Evolutionary conservation across 2,113 vertebrate genomes (phyloP).

Genomic region (Actenoides hombroni): DNA sequence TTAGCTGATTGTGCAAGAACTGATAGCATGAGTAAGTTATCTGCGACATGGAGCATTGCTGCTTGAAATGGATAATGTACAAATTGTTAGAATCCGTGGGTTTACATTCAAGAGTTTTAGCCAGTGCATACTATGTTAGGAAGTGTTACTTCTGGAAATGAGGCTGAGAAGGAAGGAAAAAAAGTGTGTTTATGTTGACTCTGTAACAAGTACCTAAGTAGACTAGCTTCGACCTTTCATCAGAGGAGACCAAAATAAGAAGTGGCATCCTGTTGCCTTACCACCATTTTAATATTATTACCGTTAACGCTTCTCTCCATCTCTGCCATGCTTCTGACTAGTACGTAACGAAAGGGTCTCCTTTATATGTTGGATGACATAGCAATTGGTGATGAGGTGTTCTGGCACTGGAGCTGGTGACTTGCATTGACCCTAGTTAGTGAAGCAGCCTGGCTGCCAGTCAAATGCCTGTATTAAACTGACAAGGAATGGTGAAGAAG

Average conservation of each 20-base stretch:
- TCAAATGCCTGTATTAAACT: background rate
- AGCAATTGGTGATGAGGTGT: background rate
- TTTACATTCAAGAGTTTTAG: background rate
- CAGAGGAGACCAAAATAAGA: background rate
- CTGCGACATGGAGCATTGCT: background rate
- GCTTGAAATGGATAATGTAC: background rate
- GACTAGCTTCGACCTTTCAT: background rate
- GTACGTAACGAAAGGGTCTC: background rate
- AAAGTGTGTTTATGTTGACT: background rate
- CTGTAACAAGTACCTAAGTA: background rate
- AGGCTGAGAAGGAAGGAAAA: background rate
- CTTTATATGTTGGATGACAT: background rate
- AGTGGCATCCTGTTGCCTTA: background rate
- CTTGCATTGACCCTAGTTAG: background rate
- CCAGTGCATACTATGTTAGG: background rate
- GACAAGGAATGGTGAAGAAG: background rate
- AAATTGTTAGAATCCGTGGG: background rate
- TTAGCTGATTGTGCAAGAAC: background rate
- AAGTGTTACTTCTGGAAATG: background rate
- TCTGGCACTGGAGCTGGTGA: background rate
- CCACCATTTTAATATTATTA: background rate
- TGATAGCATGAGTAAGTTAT: background rate
- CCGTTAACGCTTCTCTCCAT: background rate
- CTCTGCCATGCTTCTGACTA: background rate
- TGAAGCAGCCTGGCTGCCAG: background rate